phyloP scores from a whole-genome alignment of 2,797 vertebrate species.

The Enteromius anoplus region DNA sequence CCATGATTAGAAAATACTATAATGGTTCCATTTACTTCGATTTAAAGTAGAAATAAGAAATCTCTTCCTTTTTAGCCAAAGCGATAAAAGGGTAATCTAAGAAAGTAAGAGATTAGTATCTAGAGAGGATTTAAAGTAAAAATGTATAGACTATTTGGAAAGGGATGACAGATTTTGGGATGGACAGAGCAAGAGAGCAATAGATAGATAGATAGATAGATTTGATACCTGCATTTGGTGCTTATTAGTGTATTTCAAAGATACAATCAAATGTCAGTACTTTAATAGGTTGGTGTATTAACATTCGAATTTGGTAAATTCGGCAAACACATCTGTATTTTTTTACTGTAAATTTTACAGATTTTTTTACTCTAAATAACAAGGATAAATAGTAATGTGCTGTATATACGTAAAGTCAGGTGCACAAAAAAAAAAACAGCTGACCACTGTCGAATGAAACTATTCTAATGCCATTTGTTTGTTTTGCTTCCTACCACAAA shows the following conservation, averaged over 20 bases:
- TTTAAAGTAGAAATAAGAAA: constrained; percentile 62
- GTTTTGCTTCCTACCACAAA: constrained; percentile 24
- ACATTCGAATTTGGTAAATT: no score
- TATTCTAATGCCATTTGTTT: constrained; percentile 8
- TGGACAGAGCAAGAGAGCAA: no score
- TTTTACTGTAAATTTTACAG: no score
- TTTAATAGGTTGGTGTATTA: no score
- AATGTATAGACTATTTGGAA: not conserved
- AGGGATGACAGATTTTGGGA: no score
- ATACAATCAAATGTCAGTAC: no score
- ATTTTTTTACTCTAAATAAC: not conserved
- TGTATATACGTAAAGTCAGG: not conserved
- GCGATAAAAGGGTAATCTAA: constrained; percentile 13
- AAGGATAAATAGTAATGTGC: not conserved
- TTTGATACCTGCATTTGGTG: no score
- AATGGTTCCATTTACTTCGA: constrained; percentile 64
- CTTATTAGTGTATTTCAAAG: no score
- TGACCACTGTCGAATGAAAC: not conserved
- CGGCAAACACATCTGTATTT: no score
- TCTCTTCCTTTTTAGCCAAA: constrained; percentile 43
- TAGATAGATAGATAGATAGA: not conserved
- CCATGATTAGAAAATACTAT: constrained; percentile 71
- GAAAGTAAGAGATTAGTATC: not conserved
- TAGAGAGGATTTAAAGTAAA: not conserved
- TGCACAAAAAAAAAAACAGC: not conserved